Percentiles rank a stretch among this genome's conserved stretches.
Evolutionary conservation across 2,888 invertebrate species (phyloP).

Genomic region (Dioctria linearis): DNA sequence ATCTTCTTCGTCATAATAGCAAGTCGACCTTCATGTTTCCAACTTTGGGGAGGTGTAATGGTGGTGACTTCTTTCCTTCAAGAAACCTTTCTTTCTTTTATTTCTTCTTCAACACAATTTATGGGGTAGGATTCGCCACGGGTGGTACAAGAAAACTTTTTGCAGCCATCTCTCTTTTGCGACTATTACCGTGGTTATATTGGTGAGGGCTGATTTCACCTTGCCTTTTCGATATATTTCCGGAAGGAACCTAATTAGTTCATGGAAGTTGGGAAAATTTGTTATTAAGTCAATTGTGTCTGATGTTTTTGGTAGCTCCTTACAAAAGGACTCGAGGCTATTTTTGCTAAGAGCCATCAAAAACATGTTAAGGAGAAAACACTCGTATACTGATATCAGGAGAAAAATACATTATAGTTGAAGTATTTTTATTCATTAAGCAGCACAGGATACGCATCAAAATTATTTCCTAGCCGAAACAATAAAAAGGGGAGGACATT

Average conservation of each 20-base stretch:
- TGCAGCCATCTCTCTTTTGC: slow-evolving; percentile 20
- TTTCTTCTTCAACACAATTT: slow-evolving; percentile 30
- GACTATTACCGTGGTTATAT: not conserved
- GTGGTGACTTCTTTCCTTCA: slow-evolving; percentile 33
- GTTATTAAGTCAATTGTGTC: slow-evolving; percentile 53
- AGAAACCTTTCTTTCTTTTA: slow-evolving; percentile 20
- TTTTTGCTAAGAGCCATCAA: slow-evolving; percentile 59
- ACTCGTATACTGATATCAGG: slow-evolving; percentile 59
- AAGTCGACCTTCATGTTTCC: slow-evolving; percentile 40
- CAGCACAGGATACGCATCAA: slow-evolving; percentile 43
- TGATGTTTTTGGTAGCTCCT: slow-evolving; percentile 47
- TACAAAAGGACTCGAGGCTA: slow-evolving; percentile 29
- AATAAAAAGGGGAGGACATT: slow-evolving; percentile 9
- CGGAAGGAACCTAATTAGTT: slow-evolving; percentile 50
- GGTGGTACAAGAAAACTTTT: slow-evolving; percentile 51
- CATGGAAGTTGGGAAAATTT: slow-evolving; percentile 51
- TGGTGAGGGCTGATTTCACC: slow-evolving; percentile 10
- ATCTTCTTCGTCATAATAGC: slow-evolving; percentile 46
- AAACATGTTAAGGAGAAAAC: slow-evolving; percentile 60
- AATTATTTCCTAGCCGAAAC: slow-evolving; percentile 39
- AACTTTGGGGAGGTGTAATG: slow-evolving; percentile 2
- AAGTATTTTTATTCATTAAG: slow-evolving; percentile 46
- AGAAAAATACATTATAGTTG: slow-evolving; percentile 54
- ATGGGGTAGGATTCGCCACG: slow-evolving; percentile 46
- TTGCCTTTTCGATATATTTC: slow-evolving; percentile 51